Evolutionary conservation across 1,140 invertebrate genomes (phyloP).

Genomic region (Drosophila takahashii): DNA sequence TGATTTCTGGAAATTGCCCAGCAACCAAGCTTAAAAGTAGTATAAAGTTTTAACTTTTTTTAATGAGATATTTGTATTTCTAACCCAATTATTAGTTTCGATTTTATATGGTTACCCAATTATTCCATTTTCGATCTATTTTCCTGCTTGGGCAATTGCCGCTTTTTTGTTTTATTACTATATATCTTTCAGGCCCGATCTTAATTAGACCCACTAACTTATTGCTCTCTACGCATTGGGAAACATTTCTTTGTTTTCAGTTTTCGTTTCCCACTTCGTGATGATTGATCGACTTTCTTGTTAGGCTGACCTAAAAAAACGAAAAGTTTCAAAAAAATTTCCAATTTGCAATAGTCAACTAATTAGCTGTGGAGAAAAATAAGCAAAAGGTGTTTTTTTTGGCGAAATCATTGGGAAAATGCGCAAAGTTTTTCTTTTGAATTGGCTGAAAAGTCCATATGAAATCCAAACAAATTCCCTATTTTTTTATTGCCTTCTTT

Average conservation of each 20-base stretch:
- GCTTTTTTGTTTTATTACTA: slow-evolving; percentile 16
- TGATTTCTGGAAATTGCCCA: background rate
- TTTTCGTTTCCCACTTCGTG: slow-evolving; percentile 8
- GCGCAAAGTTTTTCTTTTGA: background rate
- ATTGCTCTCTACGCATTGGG: slow-evolving; percentile 17
- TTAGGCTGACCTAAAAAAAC: slow-evolving; percentile 13
- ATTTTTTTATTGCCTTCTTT: slow-evolving; percentile 4
- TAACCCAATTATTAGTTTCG: slow-evolving; percentile 1
- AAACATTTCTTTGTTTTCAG: slow-evolving; percentile 26
- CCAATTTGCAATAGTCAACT: slow-evolving; percentile 14
- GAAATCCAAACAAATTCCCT: background rate
- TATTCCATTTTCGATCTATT: slow-evolving; percentile 20
- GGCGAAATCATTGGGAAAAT: background rate
- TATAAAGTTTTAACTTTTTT: background rate
- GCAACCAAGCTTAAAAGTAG: background rate
- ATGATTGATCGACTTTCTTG: slow-evolving; percentile 48
- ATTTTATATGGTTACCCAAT: slow-evolving; percentile 7
- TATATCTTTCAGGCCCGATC: slow-evolving; percentile 26
- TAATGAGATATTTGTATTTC: background rate
- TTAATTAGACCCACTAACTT: slow-evolving; percentile 32
- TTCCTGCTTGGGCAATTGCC: slow-evolving; percentile 19
- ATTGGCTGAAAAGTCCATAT: background rate
- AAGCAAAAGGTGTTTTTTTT: background rate
- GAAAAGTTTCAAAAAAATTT: slow-evolving; percentile 5
- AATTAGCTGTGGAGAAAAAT: slow-evolving; percentile 1